Percentiles rank a stretch among this genome's conserved stretches.
Evolutionary conservation across 2,888 invertebrate genomes (phyloP).

Genomic region (Rhabditoides inermis): DNA sequence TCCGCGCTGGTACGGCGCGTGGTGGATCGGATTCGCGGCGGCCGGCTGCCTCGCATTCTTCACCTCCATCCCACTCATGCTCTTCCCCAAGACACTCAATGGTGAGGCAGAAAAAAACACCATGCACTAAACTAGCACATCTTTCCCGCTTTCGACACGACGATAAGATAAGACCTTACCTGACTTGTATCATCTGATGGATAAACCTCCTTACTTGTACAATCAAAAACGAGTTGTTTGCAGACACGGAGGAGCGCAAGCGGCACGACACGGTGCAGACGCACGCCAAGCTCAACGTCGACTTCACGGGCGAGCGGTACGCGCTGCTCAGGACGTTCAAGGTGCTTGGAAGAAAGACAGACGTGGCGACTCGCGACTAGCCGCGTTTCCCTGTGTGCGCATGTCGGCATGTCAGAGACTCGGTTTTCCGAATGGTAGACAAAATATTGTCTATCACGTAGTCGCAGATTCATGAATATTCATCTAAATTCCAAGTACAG

Average conservation of each 20-base stretch:
- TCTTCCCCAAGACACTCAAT: slow-evolving; percentile 47
- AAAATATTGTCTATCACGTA: too few relatives aligned
- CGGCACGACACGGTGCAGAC: slow-evolving; percentile 23
- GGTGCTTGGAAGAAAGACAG: too few relatives aligned
- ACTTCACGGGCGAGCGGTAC: slow-evolving; percentile 28
- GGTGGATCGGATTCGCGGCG: slow-evolving; percentile 56
- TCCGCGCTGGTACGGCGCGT: slow-evolving; percentile 55
- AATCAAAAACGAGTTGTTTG: neutral
- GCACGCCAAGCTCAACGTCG: slow-evolving; percentile 21
- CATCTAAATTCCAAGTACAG: too few relatives aligned
- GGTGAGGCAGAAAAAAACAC: slow-evolving; percentile 27
- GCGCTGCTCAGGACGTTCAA: slow-evolving; percentile 25
- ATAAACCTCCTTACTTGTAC: neutral
- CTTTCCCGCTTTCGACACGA: slow-evolving; percentile 1
- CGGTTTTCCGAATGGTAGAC: too few relatives aligned
- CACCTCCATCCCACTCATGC: slow-evolving; percentile 52
- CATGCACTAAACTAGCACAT: neutral
- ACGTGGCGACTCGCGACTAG: too few relatives aligned
- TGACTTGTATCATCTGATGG: too few relatives aligned
- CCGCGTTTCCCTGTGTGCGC: too few relatives aligned
- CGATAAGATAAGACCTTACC: too few relatives aligned
- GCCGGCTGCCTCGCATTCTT: slow-evolving; percentile 51
- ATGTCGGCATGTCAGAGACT: too few relatives aligned
- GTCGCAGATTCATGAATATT: too few relatives aligned
- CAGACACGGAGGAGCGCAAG: slow-evolving; percentile 29